Base-by-base conservation (phyloP, 2,113 vertebrate species). In the Centropristis striata region DNA sequence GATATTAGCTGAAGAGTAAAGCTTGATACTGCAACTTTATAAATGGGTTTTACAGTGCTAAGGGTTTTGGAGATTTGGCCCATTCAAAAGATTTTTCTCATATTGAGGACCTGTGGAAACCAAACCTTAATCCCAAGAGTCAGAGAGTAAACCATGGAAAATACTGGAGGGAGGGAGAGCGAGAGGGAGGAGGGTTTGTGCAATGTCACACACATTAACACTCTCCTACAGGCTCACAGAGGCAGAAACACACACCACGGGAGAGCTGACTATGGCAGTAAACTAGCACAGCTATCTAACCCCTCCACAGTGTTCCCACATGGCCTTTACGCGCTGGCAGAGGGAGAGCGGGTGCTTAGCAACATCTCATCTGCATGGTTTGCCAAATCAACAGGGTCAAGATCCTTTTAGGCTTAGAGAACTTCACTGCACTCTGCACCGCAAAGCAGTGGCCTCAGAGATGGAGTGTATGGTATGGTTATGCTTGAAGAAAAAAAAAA, bases 361-460 rank as follows among this genome's bases (percentile, higher is more conserved):
- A 93, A 94, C 93, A 83, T 87, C 84, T 90, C 88, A 84, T 87
- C 87, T 88, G 84, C 87, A 87, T 79, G 77, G 79, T 84, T 84
- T 80, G 66, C 85, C 85, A 90, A 83, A 89, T 86, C 79, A 92
- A 85, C 91, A 84, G 59, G 84, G 90, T 84, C 70, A 86, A 61
- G 65, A 68, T 88, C 89, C 90, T 87, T 77, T 82, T 71, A 82
- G 87, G 78, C 70, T 81, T 12, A 11, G 37, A 78, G 57, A 74
- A 67, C 75, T 47, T n/a, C 54, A 58, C 76, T 61, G n/a, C 18
- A 42, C 55, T 8, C 51, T 41, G 46, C 75, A 41, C 37, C 5
- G 21, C 71, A 55, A 70, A 77, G 27, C 49, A 77, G 78, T 14
- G 39, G 61, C 80, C 57, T 60, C 32, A 73, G 64, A 84, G 28